Conservation (phyloP, 2,888 invertebrate species). For the Diarsia brunnea region DNA sequence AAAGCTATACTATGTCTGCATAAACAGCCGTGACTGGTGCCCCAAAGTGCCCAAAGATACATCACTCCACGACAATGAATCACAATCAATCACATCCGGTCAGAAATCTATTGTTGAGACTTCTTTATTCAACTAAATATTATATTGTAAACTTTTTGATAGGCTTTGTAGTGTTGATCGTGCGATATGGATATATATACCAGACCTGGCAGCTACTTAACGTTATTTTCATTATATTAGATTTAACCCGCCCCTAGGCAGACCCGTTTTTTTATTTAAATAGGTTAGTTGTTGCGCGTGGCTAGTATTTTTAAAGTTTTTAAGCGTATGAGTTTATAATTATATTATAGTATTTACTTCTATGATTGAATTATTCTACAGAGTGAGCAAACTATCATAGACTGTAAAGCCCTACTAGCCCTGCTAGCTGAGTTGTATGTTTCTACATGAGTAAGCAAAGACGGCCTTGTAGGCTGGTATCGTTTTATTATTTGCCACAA, state of each 20-base stretch:
- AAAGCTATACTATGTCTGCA: conserved; percentile 53
- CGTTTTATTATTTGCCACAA: conserved; percentile 85
- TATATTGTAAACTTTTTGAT: conserved; percentile 17
- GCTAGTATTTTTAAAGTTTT: neutral
- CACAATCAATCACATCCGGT: conserved; percentile 50
- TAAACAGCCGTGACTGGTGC: conserved; percentile 30
- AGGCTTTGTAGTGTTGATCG: neutral
- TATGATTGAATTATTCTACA: neutral
- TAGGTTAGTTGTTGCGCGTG: neutral
- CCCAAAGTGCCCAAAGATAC: conserved; percentile 36
- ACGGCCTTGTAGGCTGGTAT: conserved; percentile 85
- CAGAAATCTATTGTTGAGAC: conserved; percentile 41
- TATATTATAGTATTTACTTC: neutral
- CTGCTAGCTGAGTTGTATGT: conserved; percentile 76
- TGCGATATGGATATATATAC: neutral
- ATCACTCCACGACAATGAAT: conserved; percentile 38
- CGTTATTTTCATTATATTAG: neutral
- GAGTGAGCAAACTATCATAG: conserved; percentile 30
- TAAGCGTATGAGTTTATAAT: neutral
- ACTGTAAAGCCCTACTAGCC: conserved; percentile 63
- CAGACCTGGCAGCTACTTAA: neutral
- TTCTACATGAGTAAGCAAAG: conserved; percentile 87
- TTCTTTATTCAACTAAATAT: conserved; percentile 13
- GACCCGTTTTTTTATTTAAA: neutral
- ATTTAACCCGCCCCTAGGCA: neutral